Evolutionary conservation across 2,888 invertebrate genomes (phyloP).

Genomic region (Platynereis dumerilii): DNA sequence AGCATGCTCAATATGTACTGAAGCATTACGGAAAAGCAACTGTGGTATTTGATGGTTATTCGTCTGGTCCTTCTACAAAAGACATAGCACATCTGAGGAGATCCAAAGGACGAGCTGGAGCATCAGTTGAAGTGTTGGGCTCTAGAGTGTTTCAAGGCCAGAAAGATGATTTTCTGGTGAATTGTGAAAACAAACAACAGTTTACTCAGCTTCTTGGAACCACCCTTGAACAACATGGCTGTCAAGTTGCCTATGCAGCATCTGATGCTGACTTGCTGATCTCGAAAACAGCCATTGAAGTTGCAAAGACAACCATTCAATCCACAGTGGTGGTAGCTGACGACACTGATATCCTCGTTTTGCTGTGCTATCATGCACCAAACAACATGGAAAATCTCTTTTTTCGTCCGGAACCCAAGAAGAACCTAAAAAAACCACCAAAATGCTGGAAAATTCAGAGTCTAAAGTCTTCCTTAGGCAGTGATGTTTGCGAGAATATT

Average conservation of each 20-base stretch:
- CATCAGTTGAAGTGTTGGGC: conserved; percentile 33
- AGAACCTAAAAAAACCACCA: neutral
- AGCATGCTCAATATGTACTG: conserved; percentile 29
- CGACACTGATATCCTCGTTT: conserved; percentile 44
- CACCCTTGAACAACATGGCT: conserved; percentile 22
- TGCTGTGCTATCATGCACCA: conserved; percentile 27
- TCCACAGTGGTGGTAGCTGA: conserved; percentile 37
- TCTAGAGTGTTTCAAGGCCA: conserved; percentile 32
- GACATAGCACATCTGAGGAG: conserved; percentile 39
- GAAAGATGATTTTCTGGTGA: conserved; percentile 40
- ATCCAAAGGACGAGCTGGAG: conserved; percentile 26
- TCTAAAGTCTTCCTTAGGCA: neutral
- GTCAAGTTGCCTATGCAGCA: conserved; percentile 30
- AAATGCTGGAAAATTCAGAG: conserved; percentile 1
- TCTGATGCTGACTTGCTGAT: conserved; percentile 44
- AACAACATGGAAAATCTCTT: neutral
- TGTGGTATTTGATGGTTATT: conserved; percentile 34
- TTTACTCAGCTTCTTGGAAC: conserved; percentile 36
- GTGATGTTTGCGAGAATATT: neutral
- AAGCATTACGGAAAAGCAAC: conserved; percentile 28
- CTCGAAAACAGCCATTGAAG: conserved; percentile 34
- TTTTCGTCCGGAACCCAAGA: neutral
- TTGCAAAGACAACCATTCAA: conserved; percentile 14
- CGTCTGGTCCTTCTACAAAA: conserved; percentile 33
- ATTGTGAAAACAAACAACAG: conserved; percentile 39